A percentile compares a stretch with the other conserved stretches of the same genome.
Evolutionary conservation across 2,113 vertebrate genomes (phyloP).

Genomic region (Carettochelys insculpta): DNA sequence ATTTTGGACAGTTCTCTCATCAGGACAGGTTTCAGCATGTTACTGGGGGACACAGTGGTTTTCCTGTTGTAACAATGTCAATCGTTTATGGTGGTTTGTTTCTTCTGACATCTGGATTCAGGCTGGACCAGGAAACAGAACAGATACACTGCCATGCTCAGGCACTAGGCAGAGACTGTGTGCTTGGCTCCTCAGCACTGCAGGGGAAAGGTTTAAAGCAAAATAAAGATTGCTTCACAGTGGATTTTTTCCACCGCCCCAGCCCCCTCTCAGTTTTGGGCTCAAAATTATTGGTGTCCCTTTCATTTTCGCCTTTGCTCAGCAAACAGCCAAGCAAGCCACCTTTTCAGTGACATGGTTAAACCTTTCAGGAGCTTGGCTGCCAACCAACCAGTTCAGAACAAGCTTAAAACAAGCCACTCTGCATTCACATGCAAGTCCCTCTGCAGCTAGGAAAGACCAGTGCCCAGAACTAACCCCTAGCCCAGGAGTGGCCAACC

Average conservation of each 20-base stretch:
- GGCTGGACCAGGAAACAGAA: background rate
- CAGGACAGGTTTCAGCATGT: background rate
- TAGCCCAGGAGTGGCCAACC: too few species aligned
- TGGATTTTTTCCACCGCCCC: background rate
- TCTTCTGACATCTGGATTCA: background rate
- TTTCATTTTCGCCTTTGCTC: background rate
- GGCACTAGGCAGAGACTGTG: background rate
- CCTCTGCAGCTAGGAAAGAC: background rate
- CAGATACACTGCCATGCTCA: background rate
- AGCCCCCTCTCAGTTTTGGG: too few species aligned
- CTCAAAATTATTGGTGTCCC: background rate
- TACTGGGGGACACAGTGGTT: background rate
- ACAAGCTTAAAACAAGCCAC: background rate
- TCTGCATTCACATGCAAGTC: rapidly evolving
- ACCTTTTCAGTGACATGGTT: background rate
- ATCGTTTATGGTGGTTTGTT: background rate
- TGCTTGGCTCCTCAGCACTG: background rate
- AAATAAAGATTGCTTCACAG: background rate
- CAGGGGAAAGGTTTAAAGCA: background rate
- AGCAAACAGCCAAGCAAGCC: rapidly evolving
- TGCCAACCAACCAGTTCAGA: background rate
- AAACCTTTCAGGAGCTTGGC: background rate
- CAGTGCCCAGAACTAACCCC: rapidly evolving
- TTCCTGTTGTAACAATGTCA: background rate
- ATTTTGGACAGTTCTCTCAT: background rate